Evolutionary conservation across 2,113 vertebrate genomes (phyloP).

Genomic region (Hoplias malabaricus): DNA sequence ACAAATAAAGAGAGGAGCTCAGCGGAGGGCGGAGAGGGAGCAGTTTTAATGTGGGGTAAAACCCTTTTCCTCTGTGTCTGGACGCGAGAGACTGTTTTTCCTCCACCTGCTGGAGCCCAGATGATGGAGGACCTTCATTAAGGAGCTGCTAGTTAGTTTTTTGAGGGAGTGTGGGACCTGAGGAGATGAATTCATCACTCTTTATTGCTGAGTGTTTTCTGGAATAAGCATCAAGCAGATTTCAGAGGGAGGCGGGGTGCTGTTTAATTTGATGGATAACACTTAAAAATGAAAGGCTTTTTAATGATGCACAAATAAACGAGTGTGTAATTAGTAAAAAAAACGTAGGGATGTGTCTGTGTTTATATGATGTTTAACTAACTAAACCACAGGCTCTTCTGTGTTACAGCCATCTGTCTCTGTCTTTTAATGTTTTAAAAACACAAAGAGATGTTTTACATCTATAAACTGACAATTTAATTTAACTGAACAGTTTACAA

Average conservation of each 20-base stretch:
- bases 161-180: constrained; percentile 27
- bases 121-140: constrained; percentile 40
- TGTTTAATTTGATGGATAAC: constrained; percentile 65
- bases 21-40: neutral
- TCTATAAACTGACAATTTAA: no score
- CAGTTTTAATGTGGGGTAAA: neutral
- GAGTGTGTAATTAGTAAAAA: no score
- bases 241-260: constrained; percentile 34
- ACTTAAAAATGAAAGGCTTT: no score
- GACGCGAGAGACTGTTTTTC: constrained; percentile 15
- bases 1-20: constrained; percentile 3
- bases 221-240: constrained; percentile 70
- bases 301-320: no score
- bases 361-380: no score
- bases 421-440: no score
- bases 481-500: no score
- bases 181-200: constrained; percentile 64
- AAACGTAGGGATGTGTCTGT: no score
- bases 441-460: no score
- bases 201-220: constrained; percentile 64
- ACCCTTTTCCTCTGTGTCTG: neutral
- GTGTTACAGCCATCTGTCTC: no score
- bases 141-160: constrained; percentile 41
- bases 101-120: constrained; percentile 15
- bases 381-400: no score